Evolutionary conservation across 2,113 vertebrate genomes (phyloP), one percentile per base, ranked within the genome.

Genomic region (Otolemur garnettii): DNA sequence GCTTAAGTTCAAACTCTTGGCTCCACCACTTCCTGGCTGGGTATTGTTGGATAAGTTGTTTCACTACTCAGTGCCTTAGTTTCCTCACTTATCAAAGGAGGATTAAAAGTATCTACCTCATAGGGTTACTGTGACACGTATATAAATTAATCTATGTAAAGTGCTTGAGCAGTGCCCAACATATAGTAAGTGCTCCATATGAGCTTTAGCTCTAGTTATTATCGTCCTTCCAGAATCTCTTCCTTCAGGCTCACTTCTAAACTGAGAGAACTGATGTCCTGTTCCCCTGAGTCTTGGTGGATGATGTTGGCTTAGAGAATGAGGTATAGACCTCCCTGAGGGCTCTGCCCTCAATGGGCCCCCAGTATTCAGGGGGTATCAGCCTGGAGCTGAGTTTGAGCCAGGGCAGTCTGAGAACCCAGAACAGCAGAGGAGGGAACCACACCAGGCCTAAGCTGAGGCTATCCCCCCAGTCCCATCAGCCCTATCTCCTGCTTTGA

Each of bases 401-500:
- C 68, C 1, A 1, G 53, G 50, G 57, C 45, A 42, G 38, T 94
- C 42, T 13, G 11, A 72, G 66, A 86, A 80, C 33, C 75, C n/a
- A 5, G 38, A 94, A 66, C 68, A 66, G 50, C 57, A 30, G 35
- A 78, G 33, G 28, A 91, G 82, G 45, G 80, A 68, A 30, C 80
- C 24, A 24, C 0, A 0, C 42, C 18, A 13, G 74, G 72, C 77
- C 90, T 15, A 84, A 75, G n/a, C 53, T 38, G 12, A 89, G 85
- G 87, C 77, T 1, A 8, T 85, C 45, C 71, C 42, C 19, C 66
- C 75, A 50, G 78, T 68, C 57, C 92, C 88, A 68, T 64, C 80
- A 18, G 35, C 80, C 78, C 62, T 55, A 0, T 71, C 97, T 98
- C 96, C 96, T 60, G 79, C 80, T 93, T 95, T 94, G 85, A 96